Base-by-base conservation (phyloP, 2,797 vertebrate genomes). In the Sebastes nivosus region DNA sequence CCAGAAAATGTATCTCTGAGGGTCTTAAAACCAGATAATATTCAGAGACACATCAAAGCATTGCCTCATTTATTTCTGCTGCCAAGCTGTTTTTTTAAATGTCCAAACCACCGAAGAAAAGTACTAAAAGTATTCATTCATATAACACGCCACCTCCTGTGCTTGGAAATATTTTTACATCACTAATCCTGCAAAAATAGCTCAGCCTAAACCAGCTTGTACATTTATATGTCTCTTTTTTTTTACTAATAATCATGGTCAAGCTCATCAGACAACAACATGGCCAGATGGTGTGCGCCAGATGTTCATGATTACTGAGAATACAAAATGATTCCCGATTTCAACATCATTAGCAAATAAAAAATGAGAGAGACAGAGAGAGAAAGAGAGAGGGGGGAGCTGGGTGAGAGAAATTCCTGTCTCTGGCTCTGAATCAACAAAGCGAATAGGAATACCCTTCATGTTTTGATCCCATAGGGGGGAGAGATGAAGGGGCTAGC, bases 281-380 rank as follows among this genome's bases (percentile, higher is more conserved):
- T 58, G 72, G 70, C 72, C 95, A 96, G 94, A 94, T 95, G 94
- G 93, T 67, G 38, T 18, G 20, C 79, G 81, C 89, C 95, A 95
- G 94, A 95, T 96, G 95, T 95, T 94, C 54, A 38, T 93, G 91
- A 95, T 95, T 93, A 93, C 91, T 64, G 88, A 91, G 93, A 95
- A 95, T 88, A 83, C 82, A 88, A 95, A 95, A 94, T 92, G 82
- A 90, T 93, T 94, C 87, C 66, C 42, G 77, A 93, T 95, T 94
- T 91, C 85, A 92, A 75, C 88, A 86, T 94, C 93, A 94, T 95
- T 95, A 94, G 88, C 83, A 88, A 93, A 94, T 93, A 90, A 90
- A 90, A 82, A 79, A 80, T 42, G 32, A 66, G 13, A 36, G 38
- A 36, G 38, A 16, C 0, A 38, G 36, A 38, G 36, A 5, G 24